These are phyloP conservation scores for Neopelma chrysocephalum DNA, from an alignment of 2,797 vertebrate genomes.

Conservation along the genomic window DNA sequence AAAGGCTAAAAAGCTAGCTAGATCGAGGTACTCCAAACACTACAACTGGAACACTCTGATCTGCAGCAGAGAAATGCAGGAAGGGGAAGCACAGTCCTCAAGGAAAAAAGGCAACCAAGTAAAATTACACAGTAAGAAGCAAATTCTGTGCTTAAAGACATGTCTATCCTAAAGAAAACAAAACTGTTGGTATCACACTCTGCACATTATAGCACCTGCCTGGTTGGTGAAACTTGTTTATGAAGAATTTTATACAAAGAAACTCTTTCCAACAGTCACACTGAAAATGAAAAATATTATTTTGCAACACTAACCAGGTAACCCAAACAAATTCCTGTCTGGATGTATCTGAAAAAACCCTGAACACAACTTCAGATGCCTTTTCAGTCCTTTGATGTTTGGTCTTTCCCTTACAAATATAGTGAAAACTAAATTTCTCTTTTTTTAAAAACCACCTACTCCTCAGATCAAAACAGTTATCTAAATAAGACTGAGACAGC, in stretches of 20 bases:
- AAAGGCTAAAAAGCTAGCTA: background rate
- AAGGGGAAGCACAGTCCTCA: background rate
- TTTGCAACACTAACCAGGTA: background rate
- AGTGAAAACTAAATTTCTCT: background rate
- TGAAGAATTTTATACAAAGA: background rate
- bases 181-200: background rate
- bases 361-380: background rate
- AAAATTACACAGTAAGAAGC: background rate
- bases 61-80: background rate
- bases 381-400: background rate
- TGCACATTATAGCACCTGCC: background rate
- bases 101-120: background rate
- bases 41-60: background rate
- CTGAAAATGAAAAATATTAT: background rate
- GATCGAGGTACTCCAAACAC: background rate
- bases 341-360: background rate
- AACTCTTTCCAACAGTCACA: background rate
- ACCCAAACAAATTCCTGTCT: background rate
- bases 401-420: background rate
- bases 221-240: background rate
- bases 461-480: background rate
- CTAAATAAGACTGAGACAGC: background rate
- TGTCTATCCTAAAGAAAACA: background rate
- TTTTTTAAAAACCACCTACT: background rate
- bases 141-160: background rate